These are phyloP conservation scores for Semibalanus balanoides DNA, from an alignment of 1,140 invertebrate species.

Conservation along the genomic window DNA sequence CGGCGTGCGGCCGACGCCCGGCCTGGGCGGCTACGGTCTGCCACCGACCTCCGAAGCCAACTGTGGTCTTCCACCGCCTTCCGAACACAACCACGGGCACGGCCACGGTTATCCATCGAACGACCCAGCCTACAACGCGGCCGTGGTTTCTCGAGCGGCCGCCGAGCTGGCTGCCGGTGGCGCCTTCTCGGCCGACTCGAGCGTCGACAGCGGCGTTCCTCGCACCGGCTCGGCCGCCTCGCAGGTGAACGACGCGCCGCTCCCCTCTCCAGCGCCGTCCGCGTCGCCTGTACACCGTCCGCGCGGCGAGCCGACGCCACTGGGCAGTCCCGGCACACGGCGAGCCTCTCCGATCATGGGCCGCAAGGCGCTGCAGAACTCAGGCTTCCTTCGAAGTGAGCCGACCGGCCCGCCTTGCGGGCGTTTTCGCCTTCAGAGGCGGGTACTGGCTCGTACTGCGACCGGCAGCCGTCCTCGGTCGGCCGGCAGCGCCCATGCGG, in stretches of 20 bases:
- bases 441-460: too few relatives aligned
- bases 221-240: neutral
- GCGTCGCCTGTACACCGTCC: neutral
- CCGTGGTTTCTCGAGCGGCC: slow-evolving; percentile 16
- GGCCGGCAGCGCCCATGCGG: too few relatives aligned
- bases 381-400: too few relatives aligned
- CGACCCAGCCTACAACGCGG: slow-evolving; percentile 16
- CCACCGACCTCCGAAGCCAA: slow-evolving; percentile 8
- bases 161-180: slow-evolving; percentile 10
- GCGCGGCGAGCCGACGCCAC: slow-evolving; percentile 10
- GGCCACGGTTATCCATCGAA: too few relatives aligned
- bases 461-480: too few relatives aligned
- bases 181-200: neutral
- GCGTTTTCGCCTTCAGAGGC: too few relatives aligned
- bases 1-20: too few relatives aligned
- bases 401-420: too few relatives aligned
- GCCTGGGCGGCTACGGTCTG: slow-evolving; percentile 1
- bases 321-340: slow-evolving; percentile 21
- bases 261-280: slow-evolving; percentile 12
- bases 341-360: too few relatives aligned
- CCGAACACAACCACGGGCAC: too few relatives aligned
- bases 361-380: too few relatives aligned
- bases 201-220: neutral
- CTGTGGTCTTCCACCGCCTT: too few relatives aligned
- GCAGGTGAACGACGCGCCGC: slow-evolving; percentile 9